phyloP scores from a whole-genome alignment of 2,113 vertebrate genomes.

The Muntiacus reevesi region DNA sequence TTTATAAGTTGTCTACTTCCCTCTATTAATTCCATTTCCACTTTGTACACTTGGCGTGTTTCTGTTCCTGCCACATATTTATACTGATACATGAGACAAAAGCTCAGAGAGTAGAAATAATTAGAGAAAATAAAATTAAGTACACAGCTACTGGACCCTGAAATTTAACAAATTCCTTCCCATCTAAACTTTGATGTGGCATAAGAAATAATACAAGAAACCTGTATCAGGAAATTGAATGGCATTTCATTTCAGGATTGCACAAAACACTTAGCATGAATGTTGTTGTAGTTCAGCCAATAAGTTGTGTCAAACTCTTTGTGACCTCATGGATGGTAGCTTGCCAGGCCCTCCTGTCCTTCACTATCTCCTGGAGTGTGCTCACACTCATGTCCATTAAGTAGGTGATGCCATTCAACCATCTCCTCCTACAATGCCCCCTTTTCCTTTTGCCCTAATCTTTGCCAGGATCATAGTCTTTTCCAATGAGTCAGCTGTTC shows the following conservation, averaged over 20 bases:
- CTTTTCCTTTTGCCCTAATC: not conserved
- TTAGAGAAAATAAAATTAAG: not conserved
- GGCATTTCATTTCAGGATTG: not conserved
- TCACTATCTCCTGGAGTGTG: not conserved
- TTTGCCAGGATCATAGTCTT: not conserved
- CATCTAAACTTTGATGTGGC: not conserved
- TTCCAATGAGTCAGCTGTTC: not conserved
- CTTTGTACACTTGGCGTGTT: not conserved
- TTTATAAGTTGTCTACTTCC: not conserved
- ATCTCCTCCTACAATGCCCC: not conserved
- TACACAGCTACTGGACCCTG: not conserved
- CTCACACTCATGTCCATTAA: not conserved
- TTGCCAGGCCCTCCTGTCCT: not conserved
- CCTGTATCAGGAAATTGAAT: not conserved
- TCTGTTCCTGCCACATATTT: not conserved
- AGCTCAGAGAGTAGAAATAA: not conserved
- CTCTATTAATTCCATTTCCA: not conserved
- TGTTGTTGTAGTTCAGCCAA: not conserved
- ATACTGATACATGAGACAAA: not conserved
- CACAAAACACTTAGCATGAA: not conserved
- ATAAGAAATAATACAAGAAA: not conserved
- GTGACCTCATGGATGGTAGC: not conserved
- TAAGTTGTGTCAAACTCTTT: not conserved
- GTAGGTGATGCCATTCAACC: not conserved
- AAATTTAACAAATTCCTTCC: not conserved